Evolutionary conservation across 2,888 invertebrate genomes (phyloP).

Genomic region (Thecocarcelia acutangulata): DNA sequence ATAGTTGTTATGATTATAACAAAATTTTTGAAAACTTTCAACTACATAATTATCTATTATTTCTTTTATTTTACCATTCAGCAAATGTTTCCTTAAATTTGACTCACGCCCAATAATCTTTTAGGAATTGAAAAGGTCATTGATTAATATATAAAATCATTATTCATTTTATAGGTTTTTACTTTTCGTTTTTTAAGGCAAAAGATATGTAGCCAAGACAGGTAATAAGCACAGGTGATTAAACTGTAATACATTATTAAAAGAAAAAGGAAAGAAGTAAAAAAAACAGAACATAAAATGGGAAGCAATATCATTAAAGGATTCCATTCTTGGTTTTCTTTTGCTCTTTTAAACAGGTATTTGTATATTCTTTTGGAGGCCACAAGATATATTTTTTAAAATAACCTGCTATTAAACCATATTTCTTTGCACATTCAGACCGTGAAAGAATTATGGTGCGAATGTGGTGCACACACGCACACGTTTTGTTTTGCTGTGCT

Average conservation of each 20-base stretch:
- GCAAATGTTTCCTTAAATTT: background rate
- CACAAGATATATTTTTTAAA: slow-evolving; percentile 51
- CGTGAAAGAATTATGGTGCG: slow-evolving; percentile 69
- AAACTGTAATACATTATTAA: slow-evolving; percentile 54
- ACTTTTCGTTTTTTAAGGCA: slow-evolving; percentile 7
- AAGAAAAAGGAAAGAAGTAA: slow-evolving; percentile 12
- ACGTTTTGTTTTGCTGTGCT: slow-evolving; percentile 30
- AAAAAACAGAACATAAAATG: slow-evolving; percentile 43
- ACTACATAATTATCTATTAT: too few relatives aligned
- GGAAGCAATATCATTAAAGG: slow-evolving; percentile 57
- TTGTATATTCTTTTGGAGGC: slow-evolving; percentile 43
- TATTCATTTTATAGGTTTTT: slow-evolving; percentile 56
- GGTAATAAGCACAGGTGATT: slow-evolving; percentile 63
- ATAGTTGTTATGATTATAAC: too few relatives aligned
- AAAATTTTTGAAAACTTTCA: too few relatives aligned
- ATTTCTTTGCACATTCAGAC: slow-evolving; percentile 31
- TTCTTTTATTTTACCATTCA: too few relatives aligned
- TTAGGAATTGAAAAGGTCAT: slow-evolving; percentile 44
- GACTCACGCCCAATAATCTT: slow-evolving; percentile 14
- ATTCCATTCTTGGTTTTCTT: slow-evolving; percentile 33
- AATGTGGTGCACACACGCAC: slow-evolving; percentile 65
- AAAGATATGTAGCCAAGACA: slow-evolving; percentile 32
- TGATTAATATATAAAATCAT: slow-evolving; percentile 51
- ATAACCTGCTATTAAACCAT: slow-evolving; percentile 51
- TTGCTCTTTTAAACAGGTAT: slow-evolving; percentile 17